These are phyloP conservation scores for Ceyx melanurus DNA, from an alignment of 2,113 vertebrate genomes.

Conservation along the genomic window DNA sequence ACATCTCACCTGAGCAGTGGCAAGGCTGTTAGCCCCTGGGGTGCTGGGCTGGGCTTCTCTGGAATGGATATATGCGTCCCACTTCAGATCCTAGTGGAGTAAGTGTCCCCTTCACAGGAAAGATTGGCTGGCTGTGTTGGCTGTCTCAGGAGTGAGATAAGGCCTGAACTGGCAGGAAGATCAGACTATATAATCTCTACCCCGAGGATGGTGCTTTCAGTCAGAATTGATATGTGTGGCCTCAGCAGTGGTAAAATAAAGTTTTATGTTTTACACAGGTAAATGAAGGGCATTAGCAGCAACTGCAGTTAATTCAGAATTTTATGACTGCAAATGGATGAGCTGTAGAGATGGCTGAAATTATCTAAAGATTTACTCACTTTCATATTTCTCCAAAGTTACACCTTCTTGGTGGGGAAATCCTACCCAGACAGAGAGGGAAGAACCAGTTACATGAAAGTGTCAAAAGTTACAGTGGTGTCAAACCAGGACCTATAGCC, in stretches of 20 bases:
- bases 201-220: background rate
- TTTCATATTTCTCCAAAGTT: background rate
- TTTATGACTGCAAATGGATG: background rate
- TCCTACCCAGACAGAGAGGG: background rate
- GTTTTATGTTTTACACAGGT: background rate
- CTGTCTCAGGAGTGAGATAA: background rate
- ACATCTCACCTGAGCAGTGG: background rate
- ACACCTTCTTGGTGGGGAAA: background rate
- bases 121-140: background rate
- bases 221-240: background rate
- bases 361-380: background rate
- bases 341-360: background rate
- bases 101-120: background rate
- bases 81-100: background rate
- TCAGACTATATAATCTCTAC: background rate
- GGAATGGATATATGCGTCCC: background rate
- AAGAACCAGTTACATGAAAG: background rate
- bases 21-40: background rate
- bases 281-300: background rate
- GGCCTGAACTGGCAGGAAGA: background rate
- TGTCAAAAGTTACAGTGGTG: background rate
- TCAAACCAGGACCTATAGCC: background rate
- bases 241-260: background rate
- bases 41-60: background rate
- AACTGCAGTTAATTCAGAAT: background rate